Evolutionary conservation across 2,797 vertebrate species (phyloP), one percentile per base, ranked within the genome.

Genomic region (Hoplostethus mediterraneus): DNA sequence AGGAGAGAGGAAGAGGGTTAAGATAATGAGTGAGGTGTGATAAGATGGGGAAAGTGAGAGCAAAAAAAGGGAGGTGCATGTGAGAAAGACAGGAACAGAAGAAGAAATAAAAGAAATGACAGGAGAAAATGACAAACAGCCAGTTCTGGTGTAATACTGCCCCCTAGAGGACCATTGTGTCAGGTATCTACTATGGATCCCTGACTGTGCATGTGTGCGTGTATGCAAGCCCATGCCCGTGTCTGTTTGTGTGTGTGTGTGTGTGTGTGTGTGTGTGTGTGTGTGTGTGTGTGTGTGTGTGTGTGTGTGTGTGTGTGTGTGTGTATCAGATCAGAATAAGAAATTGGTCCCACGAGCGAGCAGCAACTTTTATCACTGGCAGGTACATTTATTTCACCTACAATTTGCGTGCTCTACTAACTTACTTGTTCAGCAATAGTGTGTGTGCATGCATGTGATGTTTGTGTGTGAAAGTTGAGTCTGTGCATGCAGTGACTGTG

Each of bases 101-200:
- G 12, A 69, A 53, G 40, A 53, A 59, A 73, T 56, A 64, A 69
- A 67, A 63, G 82, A 71, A 65, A 61, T 42, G 56, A 73, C 16
- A 10, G 16, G 9, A 63, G 58, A 70, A 10, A 11, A 44, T 30
- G 21, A 17, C 1, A 48, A 61, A 65, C 6, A 63, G 58, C 67
- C 45, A 68, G 87, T 69, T 72, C 67, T 90, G 77, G 85, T 85
- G 48, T 83, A 83, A 91, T 80, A 92, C 80, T 93, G 91, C 91
- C 31, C 89, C 85, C 90, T 90, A 84, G 75, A 90, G 91, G 85
- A 60, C 30, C 44, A 47, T n/a, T 38, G 40, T 70, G 49, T 63
- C 73, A 73, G 69, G 16, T 54, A 81, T 36, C 12, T 21, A 47
- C 1, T 63, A n/a, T 9, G 28, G 2, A 7, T 52, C 25, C 6